Percentiles rank a stretch among this genome's conserved stretches.
Evolutionary conservation across 2,113 vertebrate species (phyloP).

Genomic region (Heterochromis multidens): DNA sequence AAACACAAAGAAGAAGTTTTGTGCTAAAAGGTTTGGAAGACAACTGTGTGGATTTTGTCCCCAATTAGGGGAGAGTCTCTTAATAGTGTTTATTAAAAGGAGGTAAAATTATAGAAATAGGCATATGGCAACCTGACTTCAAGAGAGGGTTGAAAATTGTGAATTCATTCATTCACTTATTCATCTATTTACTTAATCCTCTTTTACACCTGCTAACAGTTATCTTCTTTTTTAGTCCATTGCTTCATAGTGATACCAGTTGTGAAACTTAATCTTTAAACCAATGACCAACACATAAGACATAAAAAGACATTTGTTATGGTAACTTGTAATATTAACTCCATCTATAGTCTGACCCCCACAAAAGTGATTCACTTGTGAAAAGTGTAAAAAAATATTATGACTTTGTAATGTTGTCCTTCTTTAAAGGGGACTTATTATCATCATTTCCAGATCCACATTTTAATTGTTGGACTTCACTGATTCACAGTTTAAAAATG

Average conservation of each 20-base stretch:
- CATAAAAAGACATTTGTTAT: not conserved
- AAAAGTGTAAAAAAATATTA: not conserved
- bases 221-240: not conserved
- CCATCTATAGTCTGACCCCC: not conserved
- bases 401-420: not conserved
- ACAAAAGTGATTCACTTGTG: not conserved
- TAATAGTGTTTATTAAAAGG: not conserved
- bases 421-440: not conserved
- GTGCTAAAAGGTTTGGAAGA: not conserved
- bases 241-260: not conserved
- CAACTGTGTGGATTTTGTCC: not conserved
- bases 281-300: not conserved
- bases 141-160: not conserved
- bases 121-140: not conserved
- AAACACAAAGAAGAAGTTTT: not conserved
- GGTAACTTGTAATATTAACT: not conserved
- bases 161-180: not conserved
- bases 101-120: not conserved
- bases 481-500: not conserved
- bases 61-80: not conserved
- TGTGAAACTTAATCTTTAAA: not conserved
- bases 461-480: not conserved
- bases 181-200: not conserved
- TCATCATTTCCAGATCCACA: not conserved
- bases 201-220: not conserved